phyloP scores from a whole-genome alignment of 2,113 vertebrate genomes.

The Sakesphorus luctuosus region DNA sequence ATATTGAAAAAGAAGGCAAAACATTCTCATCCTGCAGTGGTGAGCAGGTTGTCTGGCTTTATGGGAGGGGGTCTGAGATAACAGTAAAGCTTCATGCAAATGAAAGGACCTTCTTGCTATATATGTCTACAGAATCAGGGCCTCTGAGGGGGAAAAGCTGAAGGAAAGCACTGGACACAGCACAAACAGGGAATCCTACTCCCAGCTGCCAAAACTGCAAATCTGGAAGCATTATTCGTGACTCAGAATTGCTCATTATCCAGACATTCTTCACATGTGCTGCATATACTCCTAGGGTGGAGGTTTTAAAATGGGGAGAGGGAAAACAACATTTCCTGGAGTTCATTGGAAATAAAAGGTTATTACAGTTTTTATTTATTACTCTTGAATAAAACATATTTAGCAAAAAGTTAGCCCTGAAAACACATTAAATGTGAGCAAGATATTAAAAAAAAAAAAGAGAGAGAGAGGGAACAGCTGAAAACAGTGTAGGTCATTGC shows the following conservation, averaged over 20 bases:
- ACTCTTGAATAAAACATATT: neutral
- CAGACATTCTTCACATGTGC: slow-evolving; percentile 53
- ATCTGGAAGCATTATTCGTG: slow-evolving; percentile 54
- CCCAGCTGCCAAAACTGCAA: slow-evolving; percentile 38
- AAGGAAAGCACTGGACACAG: slow-evolving; percentile 26
- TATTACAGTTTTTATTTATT: slow-evolving; percentile 25
- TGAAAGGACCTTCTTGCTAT: neutral
- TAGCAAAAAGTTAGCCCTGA: neutral
- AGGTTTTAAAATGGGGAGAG: slow-evolving; percentile 37
- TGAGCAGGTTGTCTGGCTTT: neutral
- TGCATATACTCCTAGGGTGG: slow-evolving; percentile 38
- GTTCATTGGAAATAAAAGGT: neutral
- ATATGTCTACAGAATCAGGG: neutral
- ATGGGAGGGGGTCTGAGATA: neutral
- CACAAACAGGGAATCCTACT: slow-evolving; percentile 64
- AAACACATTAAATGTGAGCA: neutral
- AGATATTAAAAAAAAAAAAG: neutral
- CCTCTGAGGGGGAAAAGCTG: slow-evolving; percentile 28
- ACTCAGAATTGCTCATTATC: slow-evolving; percentile 68
- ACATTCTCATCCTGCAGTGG: neutral
- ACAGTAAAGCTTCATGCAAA: neutral
- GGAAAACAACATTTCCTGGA: neutral
- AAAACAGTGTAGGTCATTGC: slow-evolving; percentile 2
- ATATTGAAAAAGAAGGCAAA: neutral
- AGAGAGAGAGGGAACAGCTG: neutral